Conservation (phyloP, 2,797 vertebrate species). For the Parauchenoglanis punctatus region DNA sequence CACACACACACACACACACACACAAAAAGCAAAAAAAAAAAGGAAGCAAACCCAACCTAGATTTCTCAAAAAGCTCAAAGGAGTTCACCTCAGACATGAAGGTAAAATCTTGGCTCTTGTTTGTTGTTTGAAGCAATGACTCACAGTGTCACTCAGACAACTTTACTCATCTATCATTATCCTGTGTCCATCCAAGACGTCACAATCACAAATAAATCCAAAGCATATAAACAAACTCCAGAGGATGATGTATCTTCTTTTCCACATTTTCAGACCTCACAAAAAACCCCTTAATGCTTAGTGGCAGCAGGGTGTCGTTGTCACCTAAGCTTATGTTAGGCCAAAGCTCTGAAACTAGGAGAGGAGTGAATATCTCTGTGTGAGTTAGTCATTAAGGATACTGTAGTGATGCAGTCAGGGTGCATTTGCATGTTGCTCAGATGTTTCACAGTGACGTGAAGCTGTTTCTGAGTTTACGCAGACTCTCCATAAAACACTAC, state of each 20-base stretch:
- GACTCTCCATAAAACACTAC: slow-evolving; percentile 56
- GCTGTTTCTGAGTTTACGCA: slow-evolving; percentile 43
- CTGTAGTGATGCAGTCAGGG: slow-evolving; percentile 46
- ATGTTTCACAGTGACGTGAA: slow-evolving; percentile 25
- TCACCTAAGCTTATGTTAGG: slow-evolving; percentile 39
- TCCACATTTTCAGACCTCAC: background rate
- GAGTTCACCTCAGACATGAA: slow-evolving; percentile 48
- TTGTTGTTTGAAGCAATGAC: slow-evolving; percentile 43
- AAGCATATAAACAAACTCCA: background rate
- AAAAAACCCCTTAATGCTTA: background rate
- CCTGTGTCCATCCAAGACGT: background rate
- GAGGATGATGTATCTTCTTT: background rate
- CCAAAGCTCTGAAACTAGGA: slow-evolving; percentile 35
- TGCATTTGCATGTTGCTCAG: slow-evolving; percentile 68
- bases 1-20: slow-evolving; percentile 38
- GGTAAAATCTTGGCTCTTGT: slow-evolving; percentile 52
- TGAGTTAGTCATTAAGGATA: slow-evolving; percentile 66
- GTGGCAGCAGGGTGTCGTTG: background rate
- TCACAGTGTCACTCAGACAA: slow-evolving; percentile 43
- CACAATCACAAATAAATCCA: background rate
- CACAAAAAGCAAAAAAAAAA: slow-evolving; percentile 40
- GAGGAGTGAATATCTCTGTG: slow-evolving; percentile 37
- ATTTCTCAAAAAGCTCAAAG: slow-evolving; percentile 48
- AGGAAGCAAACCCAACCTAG: slow-evolving; percentile 46
- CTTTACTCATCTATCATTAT: slow-evolving; percentile 16